Evolutionary conservation across 1,140 invertebrate genomes (phyloP).

Genomic region (Oreohelix idahoensis): DNA sequence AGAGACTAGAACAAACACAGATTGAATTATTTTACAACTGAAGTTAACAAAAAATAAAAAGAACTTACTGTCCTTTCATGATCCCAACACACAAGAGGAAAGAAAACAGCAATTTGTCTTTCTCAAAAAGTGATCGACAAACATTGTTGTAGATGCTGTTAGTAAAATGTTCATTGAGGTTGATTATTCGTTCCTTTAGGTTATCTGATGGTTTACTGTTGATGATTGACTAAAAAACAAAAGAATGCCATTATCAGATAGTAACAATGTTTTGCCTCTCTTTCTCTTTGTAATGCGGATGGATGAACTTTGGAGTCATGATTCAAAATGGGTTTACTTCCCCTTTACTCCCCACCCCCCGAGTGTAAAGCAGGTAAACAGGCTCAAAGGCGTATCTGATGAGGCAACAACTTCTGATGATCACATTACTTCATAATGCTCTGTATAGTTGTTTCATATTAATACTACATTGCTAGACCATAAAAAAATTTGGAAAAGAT

Average conservation of each 20-base stretch:
- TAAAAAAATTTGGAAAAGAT: too few relatives aligned
- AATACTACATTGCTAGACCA: too few relatives aligned
- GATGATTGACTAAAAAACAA: constrained; percentile 67
- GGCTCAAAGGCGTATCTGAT: too few relatives aligned
- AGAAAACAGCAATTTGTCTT: constrained; percentile 73
- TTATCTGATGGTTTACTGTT: constrained; percentile 69
- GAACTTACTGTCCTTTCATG: constrained; percentile 75
- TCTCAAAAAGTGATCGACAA: constrained; percentile 74
- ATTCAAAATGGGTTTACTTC: too few relatives aligned
- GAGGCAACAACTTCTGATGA: too few relatives aligned
- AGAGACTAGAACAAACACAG: too few relatives aligned
- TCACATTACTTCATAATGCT: too few relatives aligned
- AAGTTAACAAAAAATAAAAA: not conserved
- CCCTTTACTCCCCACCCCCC: too few relatives aligned
- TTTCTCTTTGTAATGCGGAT: not conserved
- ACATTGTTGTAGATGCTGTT: constrained; percentile 73
- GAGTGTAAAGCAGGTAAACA: too few relatives aligned
- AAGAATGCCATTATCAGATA: not conserved
- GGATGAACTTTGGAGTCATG: too few relatives aligned
- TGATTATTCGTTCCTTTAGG: constrained; percentile 70
- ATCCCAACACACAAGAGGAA: constrained; percentile 72
- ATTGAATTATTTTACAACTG: too few relatives aligned
- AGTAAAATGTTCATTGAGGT: constrained; percentile 73
- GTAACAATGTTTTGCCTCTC: not conserved
- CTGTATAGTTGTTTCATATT: too few relatives aligned